Evolutionary conservation across 2,888 invertebrate species (phyloP).

Genomic region (Eurytoma adleriae): DNA sequence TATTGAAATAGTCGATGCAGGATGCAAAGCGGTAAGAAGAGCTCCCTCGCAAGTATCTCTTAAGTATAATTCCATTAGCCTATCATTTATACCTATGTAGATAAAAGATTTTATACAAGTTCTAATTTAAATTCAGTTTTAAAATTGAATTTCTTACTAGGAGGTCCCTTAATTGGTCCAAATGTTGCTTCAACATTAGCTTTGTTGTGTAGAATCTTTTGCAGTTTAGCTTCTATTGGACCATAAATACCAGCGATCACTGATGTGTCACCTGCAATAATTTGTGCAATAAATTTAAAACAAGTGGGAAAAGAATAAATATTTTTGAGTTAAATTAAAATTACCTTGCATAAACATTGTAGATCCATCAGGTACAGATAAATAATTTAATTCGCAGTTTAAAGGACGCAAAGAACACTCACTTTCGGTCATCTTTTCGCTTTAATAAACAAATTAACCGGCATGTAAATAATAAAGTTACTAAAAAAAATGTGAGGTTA

Average conservation of each 20-base stretch:
- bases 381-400: slow-evolving; percentile 84
- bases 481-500: slow-evolving; percentile 43
- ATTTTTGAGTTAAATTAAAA: slow-evolving; percentile 10
- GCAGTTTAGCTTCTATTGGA: slow-evolving; percentile 87
- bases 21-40: slow-evolving; percentile 84
- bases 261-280: slow-evolving; percentile 84
- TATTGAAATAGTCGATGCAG: slow-evolving; percentile 87
- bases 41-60: slow-evolving; percentile 87
- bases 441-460: slow-evolving; percentile 6
- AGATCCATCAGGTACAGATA: slow-evolving; percentile 88
- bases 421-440: slow-evolving; percentile 58
- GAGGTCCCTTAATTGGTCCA: slow-evolving; percentile 82
- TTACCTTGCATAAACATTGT: slow-evolving; percentile 87
- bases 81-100: slow-evolving; percentile 80
- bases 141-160: slow-evolving; percentile 75
- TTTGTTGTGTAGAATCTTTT: slow-evolving; percentile 87
- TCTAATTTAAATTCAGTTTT: slow-evolving; percentile 1
- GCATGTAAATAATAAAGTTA: slow-evolving; percentile 14
- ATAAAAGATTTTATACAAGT: not conserved
- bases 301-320: not conserved
- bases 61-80: slow-evolving; percentile 86
- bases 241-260: slow-evolving; percentile 89
- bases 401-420: slow-evolving; percentile 75
- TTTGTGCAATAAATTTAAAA: slow-evolving; percentile 31
- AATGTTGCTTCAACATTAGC: slow-evolving; percentile 88